phyloP scores from a whole-genome alignment of 2,797 vertebrate genomes.

The Pitangus sulphuratus region DNA sequence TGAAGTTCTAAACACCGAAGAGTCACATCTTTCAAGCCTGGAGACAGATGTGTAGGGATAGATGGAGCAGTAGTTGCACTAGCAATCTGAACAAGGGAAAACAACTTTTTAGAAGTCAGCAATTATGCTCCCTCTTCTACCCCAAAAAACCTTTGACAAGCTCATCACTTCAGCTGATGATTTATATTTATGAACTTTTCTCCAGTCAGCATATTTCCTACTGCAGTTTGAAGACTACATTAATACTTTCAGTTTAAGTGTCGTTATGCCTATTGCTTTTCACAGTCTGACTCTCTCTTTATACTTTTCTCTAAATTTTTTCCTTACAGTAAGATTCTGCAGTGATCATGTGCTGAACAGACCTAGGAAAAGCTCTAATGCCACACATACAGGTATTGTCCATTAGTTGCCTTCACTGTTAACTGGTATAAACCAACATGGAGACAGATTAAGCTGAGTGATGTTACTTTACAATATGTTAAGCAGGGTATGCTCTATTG shows the following conservation, averaged over 20 bases:
- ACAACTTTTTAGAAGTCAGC: neutral
- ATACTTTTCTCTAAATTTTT: neutral
- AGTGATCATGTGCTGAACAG: neutral
- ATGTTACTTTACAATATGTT: neutral
- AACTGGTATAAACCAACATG: neutral
- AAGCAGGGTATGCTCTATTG: neutral
- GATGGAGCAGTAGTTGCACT: slow-evolving; percentile 88
- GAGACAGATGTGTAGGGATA: slow-evolving; percentile 86
- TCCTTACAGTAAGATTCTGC: neutral
- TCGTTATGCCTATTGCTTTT: neutral
- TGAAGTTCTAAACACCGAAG: slow-evolving; percentile 90
- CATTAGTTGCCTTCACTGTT: neutral
- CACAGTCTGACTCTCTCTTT: neutral
- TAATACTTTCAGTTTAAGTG: neutral
- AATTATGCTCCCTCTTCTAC: neutral
- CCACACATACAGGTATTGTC: neutral
- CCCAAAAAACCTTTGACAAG: neutral
- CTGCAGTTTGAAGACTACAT: neutral
- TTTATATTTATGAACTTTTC: neutral
- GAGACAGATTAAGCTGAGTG: accelerated
- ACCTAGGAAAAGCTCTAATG: neutral
- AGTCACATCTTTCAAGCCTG: slow-evolving; percentile 87
- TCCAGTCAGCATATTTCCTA: neutral
- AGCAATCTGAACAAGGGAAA: slow-evolving; percentile 80
- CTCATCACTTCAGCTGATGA: neutral